phyloP scores from a whole-genome alignment of 2,113 vertebrate genomes.

The human (Homo sapiens) region GRCh38 chr2:161618501-161619000 shows the following conservation, averaged over 20 bases:
- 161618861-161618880: not conserved
- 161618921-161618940: slow-evolving; percentile 11
- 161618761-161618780: slow-evolving; percentile 1
- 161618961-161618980: not conserved
- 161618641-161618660: not conserved
- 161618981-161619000: not conserved
- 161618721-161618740: not conserved
- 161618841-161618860: not conserved
- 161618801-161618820: not conserved
- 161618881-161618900: not conserved
- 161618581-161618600: not conserved
- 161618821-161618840: not conserved
- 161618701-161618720: not conserved
- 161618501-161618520: not conserved
- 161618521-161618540: slow-evolving; percentile 6
- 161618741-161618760: not conserved
- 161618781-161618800: not conserved
- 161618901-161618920: not conserved
- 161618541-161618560: not conserved
- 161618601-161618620: not conserved
- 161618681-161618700: not conserved
- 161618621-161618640: not conserved
- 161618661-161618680: not conserved
- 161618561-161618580: not conserved
- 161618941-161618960: not conserved